Percentiles rank a stretch among this genome's conserved stretches.
phyloP scores from a whole-genome alignment of 2,888 invertebrate genomes.

The Macrophya annulata region DNA sequence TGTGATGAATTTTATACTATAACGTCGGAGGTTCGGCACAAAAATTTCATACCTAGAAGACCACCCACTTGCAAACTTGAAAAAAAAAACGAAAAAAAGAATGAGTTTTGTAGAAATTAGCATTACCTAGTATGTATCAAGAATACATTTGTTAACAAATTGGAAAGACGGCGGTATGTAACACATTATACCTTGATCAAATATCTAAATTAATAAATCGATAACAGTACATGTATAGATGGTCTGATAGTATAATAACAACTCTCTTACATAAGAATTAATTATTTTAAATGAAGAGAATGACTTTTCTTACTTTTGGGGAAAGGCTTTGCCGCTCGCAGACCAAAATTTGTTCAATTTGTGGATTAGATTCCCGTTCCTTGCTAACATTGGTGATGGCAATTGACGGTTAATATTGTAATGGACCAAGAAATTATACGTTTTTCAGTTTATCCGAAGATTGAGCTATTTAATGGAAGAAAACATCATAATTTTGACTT shows the following conservation, averaged over 20 bases:
- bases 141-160: neutral
- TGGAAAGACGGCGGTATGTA: neutral
- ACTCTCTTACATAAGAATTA: too few species aligned
- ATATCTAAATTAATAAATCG: too few species aligned
- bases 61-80: too few species aligned
- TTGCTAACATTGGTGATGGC: neutral
- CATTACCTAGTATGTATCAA: neutral
- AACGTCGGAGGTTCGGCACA: neutral
- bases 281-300: neutral
- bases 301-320: neutral
- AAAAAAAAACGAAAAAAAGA: neutral
- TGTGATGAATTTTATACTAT: neutral
- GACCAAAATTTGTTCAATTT: neutral
- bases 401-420: neutral
- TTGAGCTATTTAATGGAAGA: neutral
- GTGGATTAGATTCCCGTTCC: neutral
- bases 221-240: too few species aligned
- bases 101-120: neutral
- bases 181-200: neutral
- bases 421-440: neutral
- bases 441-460: constrained; percentile 18
- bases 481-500: constrained; percentile 12
- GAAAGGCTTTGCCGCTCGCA: neutral
- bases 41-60: neutral
- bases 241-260: too few species aligned